Base-by-base conservation (phyloP, 2,113 vertebrate species). In the Hylia prasina region DNA sequence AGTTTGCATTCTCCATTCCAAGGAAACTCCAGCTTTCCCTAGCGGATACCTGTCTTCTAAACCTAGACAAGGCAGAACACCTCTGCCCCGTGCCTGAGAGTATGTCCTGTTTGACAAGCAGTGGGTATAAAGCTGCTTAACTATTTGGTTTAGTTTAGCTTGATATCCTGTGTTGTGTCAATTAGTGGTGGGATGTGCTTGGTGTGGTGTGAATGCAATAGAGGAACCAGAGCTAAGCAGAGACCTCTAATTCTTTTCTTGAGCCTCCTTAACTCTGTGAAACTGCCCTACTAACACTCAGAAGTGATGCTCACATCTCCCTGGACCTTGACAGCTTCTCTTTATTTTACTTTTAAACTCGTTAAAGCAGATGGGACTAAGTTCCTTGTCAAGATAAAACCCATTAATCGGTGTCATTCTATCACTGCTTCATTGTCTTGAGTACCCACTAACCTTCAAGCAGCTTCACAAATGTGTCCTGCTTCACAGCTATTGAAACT, bases 351-450 rank as follows among this genome's bases (percentile, higher is more conserved):
- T 92, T 94, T 76, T 63, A 85, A 69, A 80, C 66, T 93, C 5
- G 0, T 88, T 93, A 86, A 80, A 33, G 47, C 39, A 90, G 78
- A 80, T 73, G 50, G 50, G 50, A 88, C 39, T 68, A 87, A 85
- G 42, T 77, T 94, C 54, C 20, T 69, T 81, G 47, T 57, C 85
- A 88, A 91, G 48, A 86, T 39, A 93, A 92, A 94, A 93, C 31
- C 40, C 73, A 57, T 65, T 88, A 95, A 72, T 71, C 76, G 87
- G 35, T 65, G 73, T 48, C 81, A 70, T 95, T 92, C 87, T 61
- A 75, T 87, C 60, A 73, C 50, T 85, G 76, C 50, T 94, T 85
- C 89, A 93, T 79, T 95, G 89, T 82, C 85, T 95, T 70, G 76
- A 94, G 44, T 42, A 72, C 39, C 58, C 61, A 87, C 70, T 85